A percentile compares a stretch with the other conserved stretches of the same genome.
Evolutionary conservation across 2,113 vertebrate species (phyloP).

Genomic region (Chaenogobius annularis): DNA sequence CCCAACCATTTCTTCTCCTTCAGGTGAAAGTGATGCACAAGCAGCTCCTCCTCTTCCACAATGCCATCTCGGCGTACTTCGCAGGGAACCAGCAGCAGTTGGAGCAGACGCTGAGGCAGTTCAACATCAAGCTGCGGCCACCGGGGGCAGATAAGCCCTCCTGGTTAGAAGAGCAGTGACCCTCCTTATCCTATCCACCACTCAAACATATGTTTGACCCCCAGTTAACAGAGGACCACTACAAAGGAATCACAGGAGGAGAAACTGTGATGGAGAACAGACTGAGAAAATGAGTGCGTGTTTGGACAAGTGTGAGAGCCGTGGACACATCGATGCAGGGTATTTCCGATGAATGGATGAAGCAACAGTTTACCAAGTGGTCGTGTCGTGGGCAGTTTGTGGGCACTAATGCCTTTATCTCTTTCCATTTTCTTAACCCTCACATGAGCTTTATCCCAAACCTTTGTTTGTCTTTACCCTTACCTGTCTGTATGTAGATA

Average conservation of each 20-base stretch:
- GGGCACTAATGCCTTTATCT: constrained; percentile 56
- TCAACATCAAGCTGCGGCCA: constrained; percentile 92
- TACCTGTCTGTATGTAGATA: constrained; percentile 23
- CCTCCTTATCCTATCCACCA: constrained; percentile 14
- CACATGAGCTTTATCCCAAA: constrained; percentile 41
- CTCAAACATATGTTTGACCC: constrained; percentile 39
- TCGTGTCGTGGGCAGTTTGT: constrained; percentile 48
- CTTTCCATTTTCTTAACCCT: constrained; percentile 10
- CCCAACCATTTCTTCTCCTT: neutral
- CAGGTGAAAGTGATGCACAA: constrained; percentile 99
- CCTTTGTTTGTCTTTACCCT: constrained; percentile 5
- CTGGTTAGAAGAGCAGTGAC: constrained; percentile 96
- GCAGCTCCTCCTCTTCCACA: constrained; percentile 97
- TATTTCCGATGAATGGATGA: constrained; percentile 21
- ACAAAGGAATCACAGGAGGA: constrained; percentile 35
- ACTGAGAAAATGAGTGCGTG: constrained; percentile 12
- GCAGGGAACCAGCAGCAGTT: constrained; percentile 97
- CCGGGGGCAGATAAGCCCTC: constrained; percentile 93
- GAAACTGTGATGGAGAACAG: constrained; percentile 5
- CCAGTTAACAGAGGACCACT: constrained; percentile 58
- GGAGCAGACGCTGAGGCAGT: constrained; percentile 95
- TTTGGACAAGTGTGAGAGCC: constrained; percentile 16
- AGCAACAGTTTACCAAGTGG: constrained; percentile 45
- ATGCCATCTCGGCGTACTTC: constrained; percentile 96
- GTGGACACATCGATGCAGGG: constrained; percentile 33